Evolutionary conservation across 2,113 vertebrate species (phyloP), one percentile per base, ranked within the genome.

Genomic region (Dinomys branickii): DNA sequence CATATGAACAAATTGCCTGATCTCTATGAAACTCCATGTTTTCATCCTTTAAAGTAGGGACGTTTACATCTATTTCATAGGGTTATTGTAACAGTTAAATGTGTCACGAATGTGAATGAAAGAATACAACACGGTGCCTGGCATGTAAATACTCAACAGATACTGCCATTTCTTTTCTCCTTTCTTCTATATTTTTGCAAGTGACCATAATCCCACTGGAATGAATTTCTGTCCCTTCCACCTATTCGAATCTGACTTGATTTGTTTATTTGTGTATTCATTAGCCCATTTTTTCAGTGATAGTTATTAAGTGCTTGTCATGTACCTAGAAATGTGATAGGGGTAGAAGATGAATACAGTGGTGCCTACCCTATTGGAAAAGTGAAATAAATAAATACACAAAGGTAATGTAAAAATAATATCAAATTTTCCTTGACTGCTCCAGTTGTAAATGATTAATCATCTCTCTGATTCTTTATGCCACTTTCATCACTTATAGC

Each of bases 331-430:
- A 88, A 91, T 73, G 28, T 65, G 81, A 85, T 56, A 44, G n/a
- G 30, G 24, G 47, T 7, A 80, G 33, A 93, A 93, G 77, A 95
- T 91, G 33, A 67, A 93, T 67, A 71, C 3, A 9, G 38, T 61
- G 93, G 61, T 35, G 3, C 38, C 44, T 52, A 63, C 44, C 71
- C 20, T 95, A 10, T 8, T 24, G 41, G 83, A 96, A 95, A 96
- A 14, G 52, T 63, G 52, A 96, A 94, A 96, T 91, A 96, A 94
- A 91, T 95, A 95, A 96, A 87, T 94, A 95, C 35, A 80, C 63
- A 96, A 96, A 96, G 56, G 61, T 47, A 67, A 94, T 59, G 59
- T 71, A 90, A 94, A 96, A 95, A 85, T 82, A 97, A 88, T 65
- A 85, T 61, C 67, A 92, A 95, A 63, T 96, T 88, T 97, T 78